Conservation (phyloP, 2,113 vertebrate species). For the Corydoras sp. region DNA sequence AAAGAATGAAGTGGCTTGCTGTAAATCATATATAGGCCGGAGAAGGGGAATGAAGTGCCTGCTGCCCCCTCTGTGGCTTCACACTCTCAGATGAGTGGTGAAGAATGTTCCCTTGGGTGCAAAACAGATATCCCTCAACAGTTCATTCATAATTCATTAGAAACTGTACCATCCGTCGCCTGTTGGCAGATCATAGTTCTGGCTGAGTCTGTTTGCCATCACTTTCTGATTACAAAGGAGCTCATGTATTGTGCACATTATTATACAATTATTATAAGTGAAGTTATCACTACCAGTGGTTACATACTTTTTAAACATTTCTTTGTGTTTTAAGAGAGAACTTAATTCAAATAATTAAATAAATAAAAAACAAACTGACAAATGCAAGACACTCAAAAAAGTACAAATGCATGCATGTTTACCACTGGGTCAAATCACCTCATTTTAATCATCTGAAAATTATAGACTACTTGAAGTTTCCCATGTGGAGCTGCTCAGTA, state of each 20-base stretch:
- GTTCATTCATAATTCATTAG: slow-evolving; percentile 70
- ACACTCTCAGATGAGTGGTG: slow-evolving; percentile 27
- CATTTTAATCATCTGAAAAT: no score
- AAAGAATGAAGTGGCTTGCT: slow-evolving; percentile 36
- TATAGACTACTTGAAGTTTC: no score
- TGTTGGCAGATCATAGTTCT: slow-evolving; percentile 62
- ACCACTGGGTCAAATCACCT: no score
- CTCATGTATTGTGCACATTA: no score
- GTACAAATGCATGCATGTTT: no score
- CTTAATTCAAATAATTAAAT: slow-evolving; percentile 52
- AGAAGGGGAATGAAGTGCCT: slow-evolving; percentile 7
- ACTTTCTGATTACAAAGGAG: neutral
- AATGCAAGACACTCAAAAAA: no score
- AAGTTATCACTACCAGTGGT: no score
- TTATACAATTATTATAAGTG: no score
- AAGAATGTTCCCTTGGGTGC: slow-evolving; percentile 22
- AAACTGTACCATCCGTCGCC: slow-evolving; percentile 60
- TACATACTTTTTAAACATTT: no score
- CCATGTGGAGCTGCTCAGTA: no score
- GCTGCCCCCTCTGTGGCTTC: slow-evolving; percentile 19
- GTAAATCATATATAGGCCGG: slow-evolving; percentile 53
- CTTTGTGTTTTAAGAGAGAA: no score
- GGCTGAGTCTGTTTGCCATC: slow-evolving; percentile 61
- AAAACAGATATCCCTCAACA: slow-evolving; percentile 45
- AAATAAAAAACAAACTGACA: slow-evolving; percentile 36